These are phyloP conservation scores for Selenia dentaria DNA, from an alignment of 2,888 invertebrate species.

Conservation along the genomic window DNA sequence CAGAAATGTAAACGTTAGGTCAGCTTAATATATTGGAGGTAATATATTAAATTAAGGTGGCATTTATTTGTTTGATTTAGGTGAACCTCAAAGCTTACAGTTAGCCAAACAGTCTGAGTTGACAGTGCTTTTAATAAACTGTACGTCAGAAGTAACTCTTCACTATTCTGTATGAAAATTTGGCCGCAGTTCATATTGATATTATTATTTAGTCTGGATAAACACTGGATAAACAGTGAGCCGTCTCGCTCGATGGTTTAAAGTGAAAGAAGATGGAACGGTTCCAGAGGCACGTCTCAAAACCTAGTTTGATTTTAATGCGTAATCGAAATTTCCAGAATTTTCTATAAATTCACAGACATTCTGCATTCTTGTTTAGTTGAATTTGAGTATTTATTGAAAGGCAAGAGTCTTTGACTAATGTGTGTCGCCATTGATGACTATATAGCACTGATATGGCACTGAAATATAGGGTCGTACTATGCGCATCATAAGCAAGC, in stretches of 20 bases:
- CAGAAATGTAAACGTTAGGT: constrained; percentile 30
- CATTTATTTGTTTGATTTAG: constrained; percentile 36
- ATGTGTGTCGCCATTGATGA: too few species aligned
- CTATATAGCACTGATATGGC: too few species aligned
- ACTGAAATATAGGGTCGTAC: too few species aligned
- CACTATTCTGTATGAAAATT: constrained; percentile 22
- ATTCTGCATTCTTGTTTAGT: constrained; percentile 9
- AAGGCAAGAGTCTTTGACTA: too few species aligned
- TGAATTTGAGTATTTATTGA: too few species aligned
- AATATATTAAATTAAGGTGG: constrained; percentile 32
- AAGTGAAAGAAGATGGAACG: constrained; percentile 22
- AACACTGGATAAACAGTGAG: constrained; percentile 23
- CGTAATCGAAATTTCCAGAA: constrained; percentile 30
- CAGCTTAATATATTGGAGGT: constrained; percentile 31
- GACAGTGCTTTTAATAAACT: constrained; percentile 48
- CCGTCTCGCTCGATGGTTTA: constrained; percentile 19
- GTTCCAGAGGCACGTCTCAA: constrained; percentile 16
- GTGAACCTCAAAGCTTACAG: constrained; percentile 37
- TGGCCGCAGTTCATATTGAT: constrained; percentile 28
- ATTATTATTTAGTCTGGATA: constrained; percentile 24
- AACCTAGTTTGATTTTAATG: constrained; percentile 15
- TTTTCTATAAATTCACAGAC: constrained; percentile 14
- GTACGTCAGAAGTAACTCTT: constrained; percentile 44
- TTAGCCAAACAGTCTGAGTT: constrained; percentile 54
- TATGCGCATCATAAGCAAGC: too few species aligned